phyloP scores from a whole-genome alignment of 2,113 vertebrate genomes.

The Chaetops frenatus region DNA sequence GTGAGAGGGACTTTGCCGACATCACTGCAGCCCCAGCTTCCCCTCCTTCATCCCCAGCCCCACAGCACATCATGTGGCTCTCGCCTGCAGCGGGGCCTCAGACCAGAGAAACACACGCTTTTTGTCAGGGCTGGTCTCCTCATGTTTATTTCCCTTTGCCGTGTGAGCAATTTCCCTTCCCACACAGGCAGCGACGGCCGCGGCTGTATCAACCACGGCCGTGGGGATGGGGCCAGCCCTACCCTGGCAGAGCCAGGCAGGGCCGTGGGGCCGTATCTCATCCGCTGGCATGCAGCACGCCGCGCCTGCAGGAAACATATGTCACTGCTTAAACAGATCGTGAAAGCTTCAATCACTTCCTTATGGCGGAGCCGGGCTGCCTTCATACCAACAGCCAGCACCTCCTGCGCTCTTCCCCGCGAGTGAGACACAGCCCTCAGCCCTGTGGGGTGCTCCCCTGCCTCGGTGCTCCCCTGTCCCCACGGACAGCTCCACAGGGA shows the following conservation, averaged over 20 bases:
- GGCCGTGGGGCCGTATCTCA: conserved; percentile 14
- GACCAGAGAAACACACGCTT: neutral
- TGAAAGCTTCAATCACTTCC: conserved; percentile 67
- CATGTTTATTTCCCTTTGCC: conserved; percentile 46
- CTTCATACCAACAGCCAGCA: neutral
- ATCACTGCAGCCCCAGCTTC: neutral
- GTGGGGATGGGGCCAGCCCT: conserved; percentile 5
- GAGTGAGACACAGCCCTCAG: fast-evolving
- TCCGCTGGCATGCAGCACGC: conserved; percentile 6
- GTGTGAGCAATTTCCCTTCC: conserved; percentile 32
- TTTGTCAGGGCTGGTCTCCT: conserved; percentile 25
- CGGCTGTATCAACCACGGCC: neutral
- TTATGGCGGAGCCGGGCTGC: conserved; percentile 15
- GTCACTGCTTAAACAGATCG: conserved; percentile 64
- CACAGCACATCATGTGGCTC: neutral
- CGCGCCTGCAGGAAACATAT: conserved; percentile 63
- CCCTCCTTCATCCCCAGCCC: neutral
- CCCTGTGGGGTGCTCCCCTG: neutral
- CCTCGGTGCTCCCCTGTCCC: neutral
- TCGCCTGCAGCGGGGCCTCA: neutral
- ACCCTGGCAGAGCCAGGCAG: neutral
- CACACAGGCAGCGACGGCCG: neutral
- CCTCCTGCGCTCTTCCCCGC: neutral
- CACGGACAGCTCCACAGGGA: neutral
- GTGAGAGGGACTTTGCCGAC: neutral